phyloP scores from a whole-genome alignment of 2,888 invertebrate genomes.

The Drosophila ezoana region DNA sequence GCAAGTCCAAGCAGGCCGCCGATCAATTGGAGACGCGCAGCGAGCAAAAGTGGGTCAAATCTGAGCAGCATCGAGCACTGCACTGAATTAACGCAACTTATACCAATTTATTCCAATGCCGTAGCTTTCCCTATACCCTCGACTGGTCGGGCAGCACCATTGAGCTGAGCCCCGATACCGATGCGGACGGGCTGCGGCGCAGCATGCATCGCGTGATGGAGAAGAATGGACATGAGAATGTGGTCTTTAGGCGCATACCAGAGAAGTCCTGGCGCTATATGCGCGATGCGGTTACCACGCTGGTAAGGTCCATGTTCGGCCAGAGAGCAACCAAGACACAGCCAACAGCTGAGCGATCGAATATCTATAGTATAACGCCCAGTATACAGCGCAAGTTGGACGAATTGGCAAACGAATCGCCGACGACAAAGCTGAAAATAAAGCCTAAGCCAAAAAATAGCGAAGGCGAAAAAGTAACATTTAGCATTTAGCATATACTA shows the following conservation, averaged over 20 bases:
- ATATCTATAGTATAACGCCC: slow-evolving; percentile 75
- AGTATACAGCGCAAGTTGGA: slow-evolving; percentile 73
- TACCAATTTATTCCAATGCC: slow-evolving; percentile 8
- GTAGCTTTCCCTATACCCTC: slow-evolving; percentile 69
- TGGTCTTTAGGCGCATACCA: slow-evolving; percentile 84
- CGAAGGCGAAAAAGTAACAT: slow-evolving; percentile 46
- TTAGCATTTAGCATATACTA: slow-evolving; percentile 47
- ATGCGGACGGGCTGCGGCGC: slow-evolving; percentile 59
- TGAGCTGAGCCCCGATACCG: slow-evolving; percentile 73
- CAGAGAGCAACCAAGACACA: slow-evolving; percentile 40
- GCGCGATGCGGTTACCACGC: slow-evolving; percentile 93
- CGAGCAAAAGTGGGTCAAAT: slow-evolving; percentile 76
- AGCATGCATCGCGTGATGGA: slow-evolving; percentile 80
- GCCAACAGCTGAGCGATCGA: slow-evolving; percentile 45
- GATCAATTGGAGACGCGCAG: slow-evolving; percentile 74
- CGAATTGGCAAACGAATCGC: slow-evolving; percentile 69
- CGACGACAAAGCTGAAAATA: slow-evolving; percentile 39
- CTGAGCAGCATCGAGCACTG: background rate
- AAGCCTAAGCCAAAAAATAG: slow-evolving; percentile 14
- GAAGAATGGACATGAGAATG: slow-evolving; percentile 83
- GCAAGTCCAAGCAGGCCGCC: slow-evolving; percentile 51
- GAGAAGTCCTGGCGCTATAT: slow-evolving; percentile 90
- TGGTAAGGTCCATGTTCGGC: slow-evolving; percentile 88
- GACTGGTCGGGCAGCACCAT: slow-evolving; percentile 84
- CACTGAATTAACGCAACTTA: background rate